These are phyloP conservation scores for Formica aserva DNA, from an alignment of 2,888 invertebrate genomes.

Conservation along the genomic window DNA sequence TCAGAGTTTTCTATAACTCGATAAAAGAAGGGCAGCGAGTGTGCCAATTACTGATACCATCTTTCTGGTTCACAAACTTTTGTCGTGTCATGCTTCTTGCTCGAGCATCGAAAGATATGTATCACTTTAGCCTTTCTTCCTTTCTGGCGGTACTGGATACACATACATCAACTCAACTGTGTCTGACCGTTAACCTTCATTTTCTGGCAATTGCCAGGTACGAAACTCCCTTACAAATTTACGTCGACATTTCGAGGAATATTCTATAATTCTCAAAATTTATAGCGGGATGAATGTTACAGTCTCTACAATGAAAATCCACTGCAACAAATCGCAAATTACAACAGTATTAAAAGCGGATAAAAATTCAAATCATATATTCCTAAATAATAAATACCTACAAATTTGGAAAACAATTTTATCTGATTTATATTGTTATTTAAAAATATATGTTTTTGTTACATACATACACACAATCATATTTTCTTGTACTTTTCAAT, in stretches of 20 bases:
- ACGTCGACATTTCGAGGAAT: constrained; percentile 7
- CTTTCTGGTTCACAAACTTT: neutral
- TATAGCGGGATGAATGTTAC: neutral
- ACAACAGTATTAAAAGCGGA: neutral
- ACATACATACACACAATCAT: neutral
- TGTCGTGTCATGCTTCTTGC: neutral
- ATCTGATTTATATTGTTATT: neutral
- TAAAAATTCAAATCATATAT: neutral
- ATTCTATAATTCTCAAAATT: neutral
- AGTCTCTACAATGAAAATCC: neutral
- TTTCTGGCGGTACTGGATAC: neutral
- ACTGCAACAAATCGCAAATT: neutral
- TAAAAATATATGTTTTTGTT: neutral
- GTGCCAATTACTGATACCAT: neutral
- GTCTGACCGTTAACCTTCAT: constrained; percentile 41
- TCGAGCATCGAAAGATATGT: neutral
- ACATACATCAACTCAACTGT: neutral
- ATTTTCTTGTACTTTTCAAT: neutral
- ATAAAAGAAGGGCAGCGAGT: neutral
- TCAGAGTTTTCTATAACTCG: neutral
- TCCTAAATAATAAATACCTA: neutral
- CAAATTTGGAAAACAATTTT: neutral
- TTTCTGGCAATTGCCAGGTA: constrained; percentile 35
- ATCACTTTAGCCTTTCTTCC: neutral
- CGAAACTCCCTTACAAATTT: constrained; percentile 11